Evolutionary conservation across 2,888 invertebrate genomes (phyloP).

Genomic region (Cyaniris semiargus): DNA sequence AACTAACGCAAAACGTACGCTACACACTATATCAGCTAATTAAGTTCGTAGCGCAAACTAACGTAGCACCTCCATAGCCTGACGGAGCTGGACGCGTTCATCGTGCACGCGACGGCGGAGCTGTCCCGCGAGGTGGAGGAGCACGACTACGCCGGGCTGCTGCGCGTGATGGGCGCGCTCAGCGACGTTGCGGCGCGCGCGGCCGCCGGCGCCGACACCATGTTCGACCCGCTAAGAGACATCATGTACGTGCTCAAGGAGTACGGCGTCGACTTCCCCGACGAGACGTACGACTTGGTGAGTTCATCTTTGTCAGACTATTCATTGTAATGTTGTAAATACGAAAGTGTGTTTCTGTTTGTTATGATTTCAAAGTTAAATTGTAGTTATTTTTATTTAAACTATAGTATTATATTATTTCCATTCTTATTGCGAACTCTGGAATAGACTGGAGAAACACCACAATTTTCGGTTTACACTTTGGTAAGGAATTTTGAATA

Average conservation of each 20-base stretch:
- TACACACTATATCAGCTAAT: no score
- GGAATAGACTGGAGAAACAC: conserved; percentile 48
- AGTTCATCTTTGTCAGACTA: not conserved
- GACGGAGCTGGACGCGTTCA: conserved; percentile 88
- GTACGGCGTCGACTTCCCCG: conserved; percentile 93
- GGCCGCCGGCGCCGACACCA: conserved; percentile 85
- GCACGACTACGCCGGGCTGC: conserved; percentile 91
- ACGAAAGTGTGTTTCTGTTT: not conserved
- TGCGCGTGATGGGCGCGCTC: conserved; percentile 91
- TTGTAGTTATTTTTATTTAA: not conserved
- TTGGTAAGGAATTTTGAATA: conserved; percentile 57
- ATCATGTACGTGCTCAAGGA: conserved; percentile 91
- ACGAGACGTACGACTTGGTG: conserved; percentile 87
- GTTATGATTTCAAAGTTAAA: not conserved
- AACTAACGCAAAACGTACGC: no score
- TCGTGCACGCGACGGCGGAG: conserved; percentile 85
- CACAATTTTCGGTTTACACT: conserved; percentile 64
- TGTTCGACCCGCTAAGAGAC: conserved; percentile 94
- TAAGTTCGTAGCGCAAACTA: not conserved
- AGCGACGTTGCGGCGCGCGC: conserved; percentile 88
- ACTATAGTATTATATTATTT: not conserved
- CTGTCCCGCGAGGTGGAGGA: conserved; percentile 87
- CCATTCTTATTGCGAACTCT: conserved; percentile 43
- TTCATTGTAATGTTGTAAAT: not conserved
- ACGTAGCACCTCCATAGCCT: conserved; percentile 72